Conservation (phyloP, 2,888 invertebrate species). For the Spicauda simplicius region DNA sequence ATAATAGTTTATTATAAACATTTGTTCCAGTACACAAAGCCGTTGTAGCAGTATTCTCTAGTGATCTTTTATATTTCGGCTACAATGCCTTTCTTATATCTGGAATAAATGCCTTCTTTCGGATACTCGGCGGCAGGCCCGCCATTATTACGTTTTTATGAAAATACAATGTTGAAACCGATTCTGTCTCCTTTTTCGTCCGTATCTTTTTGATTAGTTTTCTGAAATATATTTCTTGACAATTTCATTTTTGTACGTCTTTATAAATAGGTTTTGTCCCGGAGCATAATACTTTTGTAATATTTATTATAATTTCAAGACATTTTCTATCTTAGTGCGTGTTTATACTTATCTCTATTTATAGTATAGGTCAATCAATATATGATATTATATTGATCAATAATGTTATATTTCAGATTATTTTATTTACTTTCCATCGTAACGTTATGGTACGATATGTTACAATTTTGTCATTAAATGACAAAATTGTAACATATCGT, state of each 20-base stretch:
- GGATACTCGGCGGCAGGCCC: conserved; percentile 27
- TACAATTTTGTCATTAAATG: too few relatives aligned
- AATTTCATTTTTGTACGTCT: conserved; percentile 23
- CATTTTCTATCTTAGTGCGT: too few relatives aligned
- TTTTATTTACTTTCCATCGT: background rate
- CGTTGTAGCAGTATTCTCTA: conserved; percentile 29
- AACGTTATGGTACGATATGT: too few relatives aligned
- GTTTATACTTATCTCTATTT: too few relatives aligned
- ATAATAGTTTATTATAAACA: conserved; percentile 49
- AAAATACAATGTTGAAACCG: conserved; percentile 32
- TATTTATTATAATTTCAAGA: too few relatives aligned
- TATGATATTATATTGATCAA: too few relatives aligned
- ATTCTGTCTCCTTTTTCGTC: conserved; percentile 28
- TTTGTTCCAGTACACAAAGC: conserved; percentile 30
- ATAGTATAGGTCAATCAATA: too few relatives aligned
- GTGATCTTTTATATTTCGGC: conserved; percentile 37
- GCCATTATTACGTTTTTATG: conserved; percentile 35
- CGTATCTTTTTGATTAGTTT: conserved; percentile 29
- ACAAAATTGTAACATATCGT: too few relatives aligned
- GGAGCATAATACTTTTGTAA: conserved; percentile 4
- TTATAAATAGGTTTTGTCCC: conserved; percentile 12
- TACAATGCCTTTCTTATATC: conserved; percentile 34
- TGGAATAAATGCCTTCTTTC: conserved; percentile 36
- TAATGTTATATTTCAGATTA: background rate
- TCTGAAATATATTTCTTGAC: conserved; percentile 16